Evolutionary conservation across 1,140 invertebrate species (phyloP), one percentile per base, ranked within the genome.

Genomic region (Alviniconcha marisindica): DNA sequence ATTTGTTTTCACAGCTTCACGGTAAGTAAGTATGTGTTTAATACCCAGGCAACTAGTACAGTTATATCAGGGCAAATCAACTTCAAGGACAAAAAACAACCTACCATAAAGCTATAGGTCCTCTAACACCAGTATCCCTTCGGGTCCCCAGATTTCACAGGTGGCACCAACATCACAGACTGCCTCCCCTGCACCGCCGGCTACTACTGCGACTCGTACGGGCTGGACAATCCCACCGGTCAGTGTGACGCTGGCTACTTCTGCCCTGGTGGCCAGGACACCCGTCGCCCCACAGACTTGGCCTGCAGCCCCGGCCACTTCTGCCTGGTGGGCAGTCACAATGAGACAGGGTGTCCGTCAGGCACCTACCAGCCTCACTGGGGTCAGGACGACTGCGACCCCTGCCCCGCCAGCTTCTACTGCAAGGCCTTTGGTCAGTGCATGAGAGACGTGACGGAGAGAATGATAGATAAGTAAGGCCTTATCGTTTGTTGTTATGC

Each of bases 291-390:
- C 33, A 85, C 82, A 5, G 69, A 79, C 31, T 85, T 88, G 54
- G 87, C 87, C 33, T 92, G 91, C 81, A 88, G 85, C 80, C 90
- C 91, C 24, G 91, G 91, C 44, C 89, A 92, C 81, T 92, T 91
- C 91, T 92, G 92, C 84, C 84, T 85, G 15, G 31, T 82, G 54
- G 91, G 91, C 63, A 91, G 90, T 66, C 83, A 83, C 74, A 92
- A 92, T 83, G 81, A 92, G 83, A 92, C 90, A 24, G 90, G 90
- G 3, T 92, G 92, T 84, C 91, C 91, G 44, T 91, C 91, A 12
- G 91, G 91, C n/a, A 85, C 87, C 18, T 92, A 91, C 82, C 91
- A 92, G 66, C 86, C 88, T 14, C 87, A 91, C 80, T 90, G 89
- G 86, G 83, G 84, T 33, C 85, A 90, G 82, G 88, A 84, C 66